Percentiles rank a stretch among this genome's conserved stretches.
Conservation (phyloP, 2,797 vertebrate genomes). For the Chaunax sp. region DNA sequence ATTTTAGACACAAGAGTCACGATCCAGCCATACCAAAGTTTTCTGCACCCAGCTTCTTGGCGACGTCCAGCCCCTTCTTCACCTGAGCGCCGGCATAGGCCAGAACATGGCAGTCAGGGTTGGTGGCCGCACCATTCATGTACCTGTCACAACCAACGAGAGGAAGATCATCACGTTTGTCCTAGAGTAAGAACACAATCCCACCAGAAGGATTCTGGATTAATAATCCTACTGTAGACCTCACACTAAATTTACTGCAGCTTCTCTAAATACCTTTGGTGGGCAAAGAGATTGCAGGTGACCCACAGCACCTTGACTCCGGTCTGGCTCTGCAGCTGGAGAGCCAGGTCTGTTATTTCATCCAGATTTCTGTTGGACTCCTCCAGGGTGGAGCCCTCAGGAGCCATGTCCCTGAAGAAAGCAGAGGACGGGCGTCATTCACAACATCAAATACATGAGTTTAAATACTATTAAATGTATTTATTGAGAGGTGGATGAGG, state of each 20-base stretch:
- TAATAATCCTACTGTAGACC: no score
- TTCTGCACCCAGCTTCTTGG: conserved; percentile 79
- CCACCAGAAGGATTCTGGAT: neutral
- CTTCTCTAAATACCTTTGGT: conserved; percentile 62
- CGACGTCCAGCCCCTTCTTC: conserved; percentile 79
- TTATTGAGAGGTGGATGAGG: no score
- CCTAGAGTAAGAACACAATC: neutral
- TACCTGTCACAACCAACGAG: conserved; percentile 62
- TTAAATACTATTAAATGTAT: no score
- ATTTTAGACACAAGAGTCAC: neutral
- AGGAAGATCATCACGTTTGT: neutral
- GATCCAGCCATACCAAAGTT: conserved; percentile 69
- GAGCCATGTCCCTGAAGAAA: conserved; percentile 73
- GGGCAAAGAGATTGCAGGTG: conserved; percentile 81
- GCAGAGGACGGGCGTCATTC: neutral
- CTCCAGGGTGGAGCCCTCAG: conserved; percentile 76
- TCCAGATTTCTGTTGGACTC: conserved; percentile 79
- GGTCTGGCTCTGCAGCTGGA: conserved; percentile 76
- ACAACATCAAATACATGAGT: no score
- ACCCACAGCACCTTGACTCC: conserved; percentile 80
- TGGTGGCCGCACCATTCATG: conserved; percentile 81
- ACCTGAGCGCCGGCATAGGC: conserved; percentile 78
- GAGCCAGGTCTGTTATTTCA: conserved; percentile 77
- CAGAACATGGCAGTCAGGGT: conserved; percentile 78
- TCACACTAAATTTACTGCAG: no score